phyloP scores from a whole-genome alignment of 1,140 invertebrate genomes.

The Luehdorfia chinensis region DNA sequence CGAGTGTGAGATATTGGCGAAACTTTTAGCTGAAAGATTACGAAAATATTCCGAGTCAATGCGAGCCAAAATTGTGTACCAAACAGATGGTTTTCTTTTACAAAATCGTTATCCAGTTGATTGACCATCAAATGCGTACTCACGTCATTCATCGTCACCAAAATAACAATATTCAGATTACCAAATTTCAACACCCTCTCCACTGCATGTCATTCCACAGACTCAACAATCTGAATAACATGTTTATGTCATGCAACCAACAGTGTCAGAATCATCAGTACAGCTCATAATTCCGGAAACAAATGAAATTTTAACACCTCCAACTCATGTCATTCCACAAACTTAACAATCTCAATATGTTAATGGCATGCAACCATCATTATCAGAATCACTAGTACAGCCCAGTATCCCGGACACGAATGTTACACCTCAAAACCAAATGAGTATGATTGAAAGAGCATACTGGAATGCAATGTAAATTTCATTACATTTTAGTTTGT shows the following conservation, averaged over 20 bases:
- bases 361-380: no score
- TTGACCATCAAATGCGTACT: no score
- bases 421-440: neutral
- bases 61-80: slow-evolving; percentile 14
- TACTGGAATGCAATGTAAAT: neutral
- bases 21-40: slow-evolving; percentile 16
- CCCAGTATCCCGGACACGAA: neutral
- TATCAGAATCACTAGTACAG: no score
- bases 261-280: no score
- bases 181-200: neutral
- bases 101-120: neutral
- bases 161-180: neutral
- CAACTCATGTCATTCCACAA: no score
- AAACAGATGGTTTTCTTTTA: slow-evolving; percentile 16
- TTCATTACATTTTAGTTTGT: neutral
- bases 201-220: neutral
- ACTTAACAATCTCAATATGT: no score
- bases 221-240: neutral
- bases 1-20: slow-evolving; percentile 13
- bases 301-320: no score
- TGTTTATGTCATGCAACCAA: neutral
- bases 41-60: slow-evolving; percentile 14
- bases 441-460: neutral
- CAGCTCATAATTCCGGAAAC: no score
- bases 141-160: no score